Evolutionary conservation across 1,140 invertebrate genomes (phyloP).

Genomic region (Aricia agestis): DNA sequence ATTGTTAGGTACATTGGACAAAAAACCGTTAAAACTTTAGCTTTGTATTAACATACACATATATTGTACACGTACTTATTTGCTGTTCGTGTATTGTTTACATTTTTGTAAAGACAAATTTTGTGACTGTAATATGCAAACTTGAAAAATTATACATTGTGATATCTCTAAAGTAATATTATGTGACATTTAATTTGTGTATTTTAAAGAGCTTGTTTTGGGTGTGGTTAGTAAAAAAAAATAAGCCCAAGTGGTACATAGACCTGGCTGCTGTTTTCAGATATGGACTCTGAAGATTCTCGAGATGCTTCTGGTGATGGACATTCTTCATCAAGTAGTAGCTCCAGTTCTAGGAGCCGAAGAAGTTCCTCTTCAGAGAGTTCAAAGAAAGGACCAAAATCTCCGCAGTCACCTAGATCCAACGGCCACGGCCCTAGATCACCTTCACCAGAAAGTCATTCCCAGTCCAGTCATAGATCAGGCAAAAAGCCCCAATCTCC

Average conservation of each 20-base stretch:
- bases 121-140: not conserved
- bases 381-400: slow-evolving; percentile 60
- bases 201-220: slow-evolving; percentile 45
- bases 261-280: slow-evolving; percentile 42
- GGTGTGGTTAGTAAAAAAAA: slow-evolving; percentile 34
- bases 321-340: slow-evolving; percentile 69
- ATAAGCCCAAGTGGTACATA: slow-evolving; percentile 17
- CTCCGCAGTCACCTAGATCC: slow-evolving; percentile 45
- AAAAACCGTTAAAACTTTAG: slow-evolving; percentile 13
- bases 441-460: slow-evolving; percentile 50
- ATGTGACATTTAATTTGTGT: slow-evolving; percentile 3
- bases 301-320: slow-evolving; percentile 61
- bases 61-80: slow-evolving; percentile 2
- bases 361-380: slow-evolving; percentile 64
- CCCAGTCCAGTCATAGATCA: slow-evolving; percentile 42
- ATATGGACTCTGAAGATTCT: slow-evolving; percentile 75
- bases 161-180: not conserved
- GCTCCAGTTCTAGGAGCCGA: slow-evolving; percentile 64
- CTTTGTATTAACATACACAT: slow-evolving; percentile 19
- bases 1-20: not conserved
- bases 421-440: slow-evolving; percentile 49
- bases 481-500: slow-evolving; percentile 45
- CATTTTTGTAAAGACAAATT: not conserved
- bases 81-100: not conserved
- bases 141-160: not conserved